Conservation (phyloP, 2,797 vertebrate species). For the Micropoecilia bifurca region DNA sequence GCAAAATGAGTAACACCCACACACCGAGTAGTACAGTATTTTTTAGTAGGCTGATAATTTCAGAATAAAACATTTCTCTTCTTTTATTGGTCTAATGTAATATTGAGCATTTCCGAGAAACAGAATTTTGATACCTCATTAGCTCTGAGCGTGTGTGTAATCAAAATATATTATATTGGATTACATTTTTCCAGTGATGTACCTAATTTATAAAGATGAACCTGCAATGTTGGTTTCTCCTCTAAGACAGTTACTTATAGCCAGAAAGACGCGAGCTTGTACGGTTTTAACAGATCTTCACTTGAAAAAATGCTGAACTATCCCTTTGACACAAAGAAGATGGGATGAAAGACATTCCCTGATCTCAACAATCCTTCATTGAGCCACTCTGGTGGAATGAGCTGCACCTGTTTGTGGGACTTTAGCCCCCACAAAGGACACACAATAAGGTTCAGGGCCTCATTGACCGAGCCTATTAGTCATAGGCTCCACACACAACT, state of each 20-base stretch:
- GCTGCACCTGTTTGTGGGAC: slow-evolving; percentile 79
- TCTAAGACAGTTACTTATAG: not conserved
- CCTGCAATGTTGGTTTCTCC: not conserved
- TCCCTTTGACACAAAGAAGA: slow-evolving; percentile 33
- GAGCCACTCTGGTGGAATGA: slow-evolving; percentile 75
- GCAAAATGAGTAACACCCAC: not conserved
- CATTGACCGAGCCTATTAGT: slow-evolving; percentile 84
- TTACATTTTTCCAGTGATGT: not conserved
- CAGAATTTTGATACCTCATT: not conserved
- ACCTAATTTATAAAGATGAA: not conserved
- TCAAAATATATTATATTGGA: not conserved
- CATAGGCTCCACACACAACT: slow-evolving; percentile 75
- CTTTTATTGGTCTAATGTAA: not conserved
- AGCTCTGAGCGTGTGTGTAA: not conserved
- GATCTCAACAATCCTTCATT: slow-evolving; percentile 68
- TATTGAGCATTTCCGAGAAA: not conserved
- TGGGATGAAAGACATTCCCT: slow-evolving; percentile 75
- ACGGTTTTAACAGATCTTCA: not conserved
- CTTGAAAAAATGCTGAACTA: not conserved
- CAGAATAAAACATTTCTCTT: not conserved
- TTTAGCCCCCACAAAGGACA: slow-evolving; percentile 80
- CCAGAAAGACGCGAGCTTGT: not conserved
- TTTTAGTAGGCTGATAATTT: not conserved
- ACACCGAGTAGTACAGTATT: not conserved
- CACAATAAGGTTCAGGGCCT: slow-evolving; percentile 82